phyloP scores from a whole-genome alignment of 2,797 vertebrate species.

The Pangasius mekongensis region DNA sequence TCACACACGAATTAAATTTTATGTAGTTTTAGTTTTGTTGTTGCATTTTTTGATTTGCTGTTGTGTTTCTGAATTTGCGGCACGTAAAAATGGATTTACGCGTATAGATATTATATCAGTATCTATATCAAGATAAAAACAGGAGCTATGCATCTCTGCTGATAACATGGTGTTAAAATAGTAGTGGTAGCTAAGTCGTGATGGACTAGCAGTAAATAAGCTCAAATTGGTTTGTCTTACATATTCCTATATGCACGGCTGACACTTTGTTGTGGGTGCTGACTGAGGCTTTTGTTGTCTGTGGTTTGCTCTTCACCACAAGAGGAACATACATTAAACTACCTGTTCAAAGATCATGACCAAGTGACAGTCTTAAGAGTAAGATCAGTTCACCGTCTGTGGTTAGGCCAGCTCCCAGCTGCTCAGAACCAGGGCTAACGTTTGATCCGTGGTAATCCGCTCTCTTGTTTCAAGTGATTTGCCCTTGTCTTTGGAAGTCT shows the following conservation, averaged over 20 bases:
- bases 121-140: neutral
- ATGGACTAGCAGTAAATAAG: neutral
- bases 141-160: neutral
- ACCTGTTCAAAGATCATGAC: constrained; percentile 33
- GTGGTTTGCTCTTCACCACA: constrained; percentile 21
- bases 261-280: constrained; percentile 14
- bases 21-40: neutral
- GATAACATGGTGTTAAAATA: neutral
- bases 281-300: constrained; percentile 21
- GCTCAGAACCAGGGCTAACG: constrained; percentile 72
- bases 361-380: constrained; percentile 68
- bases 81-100: too few relatives aligned
- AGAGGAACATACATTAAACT: constrained; percentile 44
- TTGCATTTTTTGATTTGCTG: neutral
- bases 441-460: constrained; percentile 72
- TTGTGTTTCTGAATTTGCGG: neutral
- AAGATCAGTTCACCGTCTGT: constrained; percentile 58
- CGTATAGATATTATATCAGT: neutral
- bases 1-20: too few relatives aligned
- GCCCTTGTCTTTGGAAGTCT: constrained; percentile 67
- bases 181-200: neutral
- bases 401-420: constrained; percentile 64
- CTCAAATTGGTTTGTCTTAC: neutral
- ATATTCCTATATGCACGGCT: neutral
- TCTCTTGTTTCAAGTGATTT: constrained; percentile 71